Evolutionary conservation across 2,113 vertebrate genomes (phyloP), one percentile per base, ranked within the genome.

Genomic region (Vulpes vulpes): DNA sequence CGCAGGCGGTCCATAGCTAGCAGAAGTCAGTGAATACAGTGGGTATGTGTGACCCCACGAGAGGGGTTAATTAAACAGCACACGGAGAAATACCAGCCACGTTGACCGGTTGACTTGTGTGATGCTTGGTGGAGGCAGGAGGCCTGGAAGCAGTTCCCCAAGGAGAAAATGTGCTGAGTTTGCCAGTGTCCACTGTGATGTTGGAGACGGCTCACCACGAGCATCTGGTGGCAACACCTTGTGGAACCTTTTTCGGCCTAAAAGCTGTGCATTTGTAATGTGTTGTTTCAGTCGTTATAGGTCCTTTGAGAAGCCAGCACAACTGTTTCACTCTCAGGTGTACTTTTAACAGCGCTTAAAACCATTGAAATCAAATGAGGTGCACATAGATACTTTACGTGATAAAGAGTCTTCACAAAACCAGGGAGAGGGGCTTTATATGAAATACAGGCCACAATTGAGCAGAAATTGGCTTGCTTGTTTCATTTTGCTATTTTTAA

Each of bases 401-500:
- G 79, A 85, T 84, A 91, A 73, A 64, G 43, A 71, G 67, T 71
- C 96, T 92, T 65, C 22, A 22, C 17, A 87, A 25, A 97, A n/a
- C 62, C 62, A 30, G 12, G 22, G 90, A 78, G 89, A 69, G 76
- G 80, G 59, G n/a, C 14, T 74, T 20, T 89, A 17, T 76, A 14
- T n/a, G 9, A 85, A 96, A 25, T 53, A 32, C 88, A 64, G 91
- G 85, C 60, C 89, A 87, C 84, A 78, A 80, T 67, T 57, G 87
- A 60, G 69, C 76, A 94, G 86, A 74, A 88, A 57, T 80, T 74
- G 23, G 23, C 87, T 62, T 95, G 51, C 79, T 83, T 96, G 69
- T 93, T 97, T 92, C 76, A 88, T 4, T 96, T 97, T 25, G 1
- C 2, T 53, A n/a, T 60, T 84, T 86, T 97, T 35, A 94, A 11